A percentile compares a stretch with the other conserved stretches of the same genome.
Conservation (phyloP, 2,888 invertebrate genomes). For the Eueremaeus valkanovi region DNA sequence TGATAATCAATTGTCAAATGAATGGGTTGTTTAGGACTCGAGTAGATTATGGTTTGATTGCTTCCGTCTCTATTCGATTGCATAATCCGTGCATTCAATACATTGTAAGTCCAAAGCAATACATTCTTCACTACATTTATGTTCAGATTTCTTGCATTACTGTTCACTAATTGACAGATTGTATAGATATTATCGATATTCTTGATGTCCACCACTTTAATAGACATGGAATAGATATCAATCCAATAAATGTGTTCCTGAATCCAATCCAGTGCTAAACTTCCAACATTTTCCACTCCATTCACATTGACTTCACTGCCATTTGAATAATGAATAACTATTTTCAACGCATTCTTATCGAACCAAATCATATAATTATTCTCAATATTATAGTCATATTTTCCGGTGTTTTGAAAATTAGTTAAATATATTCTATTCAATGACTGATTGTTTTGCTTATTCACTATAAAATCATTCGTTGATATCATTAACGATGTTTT, state of each 20-base stretch:
- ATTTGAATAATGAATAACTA: not conserved
- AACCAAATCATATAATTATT: too few species aligned
- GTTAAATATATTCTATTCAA: not conserved
- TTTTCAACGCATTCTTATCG: too few species aligned
- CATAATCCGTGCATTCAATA: not conserved
- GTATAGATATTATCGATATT: not conserved
- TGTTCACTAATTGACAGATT: too few species aligned
- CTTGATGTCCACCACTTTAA: not conserved
- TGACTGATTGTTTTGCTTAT: not conserved
- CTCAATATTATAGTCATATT: not conserved
- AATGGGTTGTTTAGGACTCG: not conserved
- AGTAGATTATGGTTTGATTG: not conserved
- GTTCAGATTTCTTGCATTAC: not conserved
- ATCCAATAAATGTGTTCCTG: not conserved
- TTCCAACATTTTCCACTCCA: not conserved
- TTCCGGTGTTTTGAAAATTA: not conserved
- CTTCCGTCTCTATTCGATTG: not conserved
- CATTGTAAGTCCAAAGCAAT: not conserved
- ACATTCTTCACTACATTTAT: not conserved
- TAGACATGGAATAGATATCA: not conserved
- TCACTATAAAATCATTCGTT: not conserved
- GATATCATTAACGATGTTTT: not conserved
- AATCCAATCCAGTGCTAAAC: not conserved
- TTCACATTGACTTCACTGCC: not conserved
- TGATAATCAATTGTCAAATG: constrained; percentile 1